Base-by-base conservation (phyloP, 1,140 invertebrate species). In the Piezodorus guildinii region DNA sequence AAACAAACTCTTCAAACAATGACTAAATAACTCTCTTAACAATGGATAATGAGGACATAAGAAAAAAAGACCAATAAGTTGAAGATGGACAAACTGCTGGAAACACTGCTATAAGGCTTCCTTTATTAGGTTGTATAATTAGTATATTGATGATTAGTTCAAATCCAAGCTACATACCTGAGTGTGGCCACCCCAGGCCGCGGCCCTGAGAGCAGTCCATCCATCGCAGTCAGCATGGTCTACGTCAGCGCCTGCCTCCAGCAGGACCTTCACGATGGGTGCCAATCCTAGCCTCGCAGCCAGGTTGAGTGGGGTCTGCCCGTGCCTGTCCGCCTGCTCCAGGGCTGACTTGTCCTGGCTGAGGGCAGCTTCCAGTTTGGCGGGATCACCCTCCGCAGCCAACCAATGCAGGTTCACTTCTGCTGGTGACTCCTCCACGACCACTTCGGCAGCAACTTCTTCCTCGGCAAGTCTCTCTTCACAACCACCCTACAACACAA, bases 171-270 rank as follows among this genome's bases (percentile, higher is more conserved):
- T n/a, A n/a, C n/a, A n/a, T n/a, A 85, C 85, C 77, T 94, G 90
- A 16, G 87, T 90, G 72, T 96, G 92, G 17, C 93, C 92, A 64
- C 90, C 91, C 91, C 91, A 94, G 39, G 91, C 90, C 23, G 91
- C 90, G 12, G 88, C 87, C 68, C 88, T 77, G 43, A 96, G 75
- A 3, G 92, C 90, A 46, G 91, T 95, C 83, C 94, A 90, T 16
- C 88, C 89, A 72, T 96, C 93, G 30, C 83, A 83, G 76, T 96
- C 93, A 9, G 89, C 86, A 62, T 88, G 85, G 76, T 94, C 88
- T 0, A 85, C 80, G 68, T 81, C 78, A 0, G 91, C 90, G 2
- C 89, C 88, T 4, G 85, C 85, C 67, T 83, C 80, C 27, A 90
- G 71, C 23, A 90, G 73, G 19, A 79, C 75, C 66, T 84, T 85